Evolutionary conservation across 92 coral and sea anemone species (phyloP), one percentile per base, ranked within the genome.

Genomic region (Plumapathes pennacea): DNA sequence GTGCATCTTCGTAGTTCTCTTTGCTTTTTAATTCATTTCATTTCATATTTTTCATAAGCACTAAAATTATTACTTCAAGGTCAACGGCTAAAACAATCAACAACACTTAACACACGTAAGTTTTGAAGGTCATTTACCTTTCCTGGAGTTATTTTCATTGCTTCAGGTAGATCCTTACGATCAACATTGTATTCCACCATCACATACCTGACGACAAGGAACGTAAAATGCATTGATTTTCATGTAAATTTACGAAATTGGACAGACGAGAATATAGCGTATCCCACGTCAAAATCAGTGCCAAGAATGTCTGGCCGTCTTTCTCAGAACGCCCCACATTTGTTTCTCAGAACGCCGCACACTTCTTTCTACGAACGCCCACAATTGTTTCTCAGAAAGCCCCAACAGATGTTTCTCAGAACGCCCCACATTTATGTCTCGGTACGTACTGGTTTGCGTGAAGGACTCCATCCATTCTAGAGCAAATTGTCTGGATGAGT

Each of bases 101-200:
- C n/a, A n/a, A n/a, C n/a, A n/a, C n/a, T n/a, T n/a, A n/a, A 23
- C 21, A 12, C 21, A 41, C 15, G 21, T 15, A 23, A 18, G 21
- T 7, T 41, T 10, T 12, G 17, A 49, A 25, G 32, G 30, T 13
- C n/a, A 45, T 51, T 71, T 30, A 71, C 78, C 60, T 60, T 71
- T 22, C 78, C 78, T 24, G 78, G 78, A 22, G 78, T 71, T 12
- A 71, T 40, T 31, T 37, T 64, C 28, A 58, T 53, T 37, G 62
- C 62, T 50, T 36, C 58, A 11, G 46, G 15, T 40, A 71, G 47
- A 56, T 60, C 50, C 30, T 25, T 9, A 9, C 78, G 41, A 8
- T 64, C 54, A 22, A 71, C 65, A 24, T 71, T 71, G 36, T 60
- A 71, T 40, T 71, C 78, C 22, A 71, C 78, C 45, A 71, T 54